Evolutionary conservation across 2,888 invertebrate genomes (phyloP), one percentile per base, ranked within the genome.

Genomic region (Tortrix viridana): DNA sequence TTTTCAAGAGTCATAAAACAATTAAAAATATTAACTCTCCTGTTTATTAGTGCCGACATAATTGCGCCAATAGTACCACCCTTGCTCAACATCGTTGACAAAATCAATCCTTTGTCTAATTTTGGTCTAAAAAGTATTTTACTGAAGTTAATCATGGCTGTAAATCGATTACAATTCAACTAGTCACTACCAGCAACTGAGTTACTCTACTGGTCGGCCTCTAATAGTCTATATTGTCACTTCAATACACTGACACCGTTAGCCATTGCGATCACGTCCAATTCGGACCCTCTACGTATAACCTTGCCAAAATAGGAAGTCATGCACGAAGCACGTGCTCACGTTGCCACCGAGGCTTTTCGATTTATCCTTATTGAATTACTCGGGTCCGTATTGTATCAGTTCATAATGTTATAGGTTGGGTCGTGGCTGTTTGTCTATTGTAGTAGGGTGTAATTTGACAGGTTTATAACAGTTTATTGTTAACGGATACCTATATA

Each of bases 191-290:
- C 56, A 38, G 19, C 61, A 41, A 41, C 48, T 18, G 50, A 57
- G 22, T 60, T 48, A 48, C 54, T 60, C 49, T 37, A 19, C 44
- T 32, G 46, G 41, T 57, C 56, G 50, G 49, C 43, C 47, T 46
- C 26, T 53, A 63, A 63, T 63, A 58, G 43, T 26, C 26, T 37
- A 47, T 46, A 63, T 63, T 63, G 63, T 63, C 63, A 63, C 63
- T 62, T 12, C 61, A 52, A n/a, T 62, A 56, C 44, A 37, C 61
- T 59, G 26, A 50, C 38, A 50, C 20, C 19, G 44, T 62, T 62
- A 52, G 16, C 38, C 38, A 62, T 62, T 62, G 50, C 62, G 56
- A 57, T 62, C 62, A 62, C 62, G 62, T 62, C 12, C 50, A 5
- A 16, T 32, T 56, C 44, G 46, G 62, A 57, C 56, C 56, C 56